Percentiles rank a stretch among this genome's conserved stretches.
phyloP scores from a whole-genome alignment of 2,797 vertebrate species.

The Balearica regulorum region DNA sequence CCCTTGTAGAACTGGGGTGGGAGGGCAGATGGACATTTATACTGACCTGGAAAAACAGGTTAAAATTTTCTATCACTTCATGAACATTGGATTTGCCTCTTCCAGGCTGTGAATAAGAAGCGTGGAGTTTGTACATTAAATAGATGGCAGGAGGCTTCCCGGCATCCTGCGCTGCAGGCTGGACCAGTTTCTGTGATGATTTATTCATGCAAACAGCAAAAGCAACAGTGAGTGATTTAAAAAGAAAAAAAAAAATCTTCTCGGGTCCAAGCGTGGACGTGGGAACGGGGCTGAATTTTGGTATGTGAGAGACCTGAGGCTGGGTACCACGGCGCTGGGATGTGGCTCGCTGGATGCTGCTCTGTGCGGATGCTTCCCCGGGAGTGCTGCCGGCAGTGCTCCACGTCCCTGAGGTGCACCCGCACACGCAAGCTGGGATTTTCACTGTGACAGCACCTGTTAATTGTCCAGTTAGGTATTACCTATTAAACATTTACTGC shows the following conservation, averaged over 20 bases:
- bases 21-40: not conserved
- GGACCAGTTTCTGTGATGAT: not conserved
- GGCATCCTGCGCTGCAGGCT: not conserved
- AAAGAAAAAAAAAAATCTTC: not conserved
- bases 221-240: not conserved
- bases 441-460: constrained; percentile 70
- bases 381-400: not conserved
- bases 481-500: constrained; percentile 76
- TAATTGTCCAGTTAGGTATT: constrained; percentile 70
- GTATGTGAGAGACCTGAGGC: not conserved
- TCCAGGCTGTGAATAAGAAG: not conserved
- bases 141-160: not conserved
- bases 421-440: not conserved
- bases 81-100: not conserved
- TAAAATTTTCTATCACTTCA: not conserved
- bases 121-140: not conserved
- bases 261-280: fast-evolving
- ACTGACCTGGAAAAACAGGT: not conserved
- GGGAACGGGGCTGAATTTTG: not conserved
- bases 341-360: not conserved
- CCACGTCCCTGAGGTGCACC: not conserved
- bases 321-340: not conserved
- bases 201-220: not conserved
- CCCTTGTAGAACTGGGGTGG: not conserved
- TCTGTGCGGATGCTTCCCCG: not conserved